A percentile compares a stretch with the other conserved stretches of the same genome.
These are phyloP conservation scores for Sander vitreus DNA, from an alignment of 2,113 vertebrate species.

Conservation along the genomic window DNA sequence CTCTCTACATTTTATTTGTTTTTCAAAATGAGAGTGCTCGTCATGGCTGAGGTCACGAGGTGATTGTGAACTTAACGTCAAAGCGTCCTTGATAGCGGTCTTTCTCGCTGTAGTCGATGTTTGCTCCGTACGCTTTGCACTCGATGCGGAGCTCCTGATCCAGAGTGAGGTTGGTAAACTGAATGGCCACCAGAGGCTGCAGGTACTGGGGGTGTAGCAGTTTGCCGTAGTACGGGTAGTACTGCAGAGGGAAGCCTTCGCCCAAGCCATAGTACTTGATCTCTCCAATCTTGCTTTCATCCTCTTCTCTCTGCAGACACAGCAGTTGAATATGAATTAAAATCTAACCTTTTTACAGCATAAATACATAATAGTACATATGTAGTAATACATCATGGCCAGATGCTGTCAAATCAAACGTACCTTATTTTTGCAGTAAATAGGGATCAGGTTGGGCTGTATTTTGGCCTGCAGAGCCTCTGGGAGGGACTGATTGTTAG, in stretches of 20 bases:
- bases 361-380: no score
- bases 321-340: not conserved
- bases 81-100: constrained; percentile 99
- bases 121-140: constrained; percentile 91
- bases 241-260: constrained; percentile 92
- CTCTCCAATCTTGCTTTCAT: constrained; percentile 79
- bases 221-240: constrained; percentile 97
- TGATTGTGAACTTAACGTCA: constrained; percentile 93
- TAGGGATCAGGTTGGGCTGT: constrained; percentile 84
- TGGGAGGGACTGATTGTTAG: constrained; percentile 80
- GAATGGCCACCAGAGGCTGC: constrained; percentile 94
- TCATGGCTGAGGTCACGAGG: constrained; percentile 91
- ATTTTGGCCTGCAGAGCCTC: constrained; percentile 49
- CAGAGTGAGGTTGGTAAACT: constrained; percentile 92
- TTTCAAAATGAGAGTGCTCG: constrained; percentile 82
- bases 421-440: constrained; percentile 91
- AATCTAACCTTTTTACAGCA: not conserved
- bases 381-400: not conserved
- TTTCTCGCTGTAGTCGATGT: constrained; percentile 95
- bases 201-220: constrained; percentile 92
- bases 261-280: constrained; percentile 89
- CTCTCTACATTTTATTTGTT: constrained; percentile 81
- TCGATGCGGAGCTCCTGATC: constrained; percentile 90
- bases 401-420: not conserved
- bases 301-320: constrained; percentile 87